Percentiles rank a stretch among this genome's conserved stretches.
Conservation (phyloP, 2,797 vertebrate genomes). For the Leptoclinus maculatus region DNA sequence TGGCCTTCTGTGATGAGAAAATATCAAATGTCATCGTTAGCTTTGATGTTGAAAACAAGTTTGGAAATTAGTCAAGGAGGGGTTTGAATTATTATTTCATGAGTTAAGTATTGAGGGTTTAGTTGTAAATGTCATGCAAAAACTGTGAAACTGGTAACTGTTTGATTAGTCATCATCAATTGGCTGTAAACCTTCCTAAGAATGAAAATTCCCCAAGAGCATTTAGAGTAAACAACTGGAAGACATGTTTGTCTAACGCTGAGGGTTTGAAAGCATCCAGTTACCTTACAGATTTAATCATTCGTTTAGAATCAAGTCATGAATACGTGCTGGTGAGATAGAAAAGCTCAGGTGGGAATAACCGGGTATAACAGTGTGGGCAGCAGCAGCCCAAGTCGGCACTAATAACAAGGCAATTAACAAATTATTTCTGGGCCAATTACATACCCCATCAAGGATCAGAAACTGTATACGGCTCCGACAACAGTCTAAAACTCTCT, state of each 20-base stretch:
- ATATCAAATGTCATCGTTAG: slow-evolving; percentile 62
- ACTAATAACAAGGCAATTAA: slow-evolving; percentile 59
- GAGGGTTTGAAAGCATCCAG: slow-evolving; percentile 8
- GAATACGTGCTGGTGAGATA: neutral
- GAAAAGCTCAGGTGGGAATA: slow-evolving; percentile 44
- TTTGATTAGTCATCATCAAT: slow-evolving; percentile 1
- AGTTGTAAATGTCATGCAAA: slow-evolving; percentile 28
- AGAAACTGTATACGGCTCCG: slow-evolving; percentile 15
- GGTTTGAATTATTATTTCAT: slow-evolving; percentile 15
- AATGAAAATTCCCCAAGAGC: neutral
- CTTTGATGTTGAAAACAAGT: slow-evolving; percentile 29
- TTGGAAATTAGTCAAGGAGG: slow-evolving; percentile 37
- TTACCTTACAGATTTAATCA: neutral
- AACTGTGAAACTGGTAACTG: slow-evolving; percentile 17
- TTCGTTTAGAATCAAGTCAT: slow-evolving; percentile 13
- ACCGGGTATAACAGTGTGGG: slow-evolving; percentile 17
- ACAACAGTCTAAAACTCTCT: neutral
- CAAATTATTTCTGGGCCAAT: slow-evolving; percentile 49
- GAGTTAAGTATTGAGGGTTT: slow-evolving; percentile 20
- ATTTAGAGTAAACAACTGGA: neutral
- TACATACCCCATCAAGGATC: slow-evolving; percentile 50
- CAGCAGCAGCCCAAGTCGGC: slow-evolving; percentile 21
- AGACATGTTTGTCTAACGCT: neutral
- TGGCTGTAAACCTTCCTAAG: neutral
- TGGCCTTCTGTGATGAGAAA: slow-evolving; percentile 76